phyloP scores from a whole-genome alignment of 1,140 invertebrate genomes.

The Ladona fulva region DNA sequence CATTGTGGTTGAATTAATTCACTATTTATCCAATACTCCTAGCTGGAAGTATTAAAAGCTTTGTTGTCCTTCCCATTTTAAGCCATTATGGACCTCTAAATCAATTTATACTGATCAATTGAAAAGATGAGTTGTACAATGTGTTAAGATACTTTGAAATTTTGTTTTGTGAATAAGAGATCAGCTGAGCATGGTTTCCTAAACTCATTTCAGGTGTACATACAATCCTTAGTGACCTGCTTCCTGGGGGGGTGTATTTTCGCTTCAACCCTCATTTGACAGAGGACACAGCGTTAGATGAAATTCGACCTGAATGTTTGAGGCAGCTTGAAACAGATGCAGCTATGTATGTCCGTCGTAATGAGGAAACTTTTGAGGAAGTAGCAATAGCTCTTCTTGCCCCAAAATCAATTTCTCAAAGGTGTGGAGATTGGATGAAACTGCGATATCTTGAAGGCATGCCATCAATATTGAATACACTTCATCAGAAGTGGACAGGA shows the following conservation, averaged over 20 bases:
- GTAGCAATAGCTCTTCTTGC: conserved; percentile 42
- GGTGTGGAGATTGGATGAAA: conserved; percentile 40
- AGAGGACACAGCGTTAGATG: conserved; percentile 73
- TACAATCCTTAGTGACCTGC: conserved; percentile 67
- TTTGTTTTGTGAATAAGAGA: background rate
- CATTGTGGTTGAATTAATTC: too few species aligned
- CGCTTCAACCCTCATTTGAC: conserved; percentile 85
- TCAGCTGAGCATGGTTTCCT: conserved; percentile 14
- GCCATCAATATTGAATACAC: background rate
- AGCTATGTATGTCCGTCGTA: conserved; percentile 63
- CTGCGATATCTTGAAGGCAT: conserved; percentile 20
- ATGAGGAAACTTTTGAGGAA: conserved; percentile 61
- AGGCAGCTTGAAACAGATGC: conserved; percentile 54
- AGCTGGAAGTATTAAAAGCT: too few species aligned
- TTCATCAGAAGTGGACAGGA: background rate
- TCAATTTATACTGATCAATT: background rate
- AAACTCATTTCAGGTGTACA: conserved; percentile 57
- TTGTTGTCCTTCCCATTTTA: too few species aligned
- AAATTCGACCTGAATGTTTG: conserved; percentile 61
- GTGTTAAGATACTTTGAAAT: background rate
- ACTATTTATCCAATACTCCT: too few species aligned
- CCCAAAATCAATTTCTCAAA: conserved; percentile 36
- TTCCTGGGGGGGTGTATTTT: conserved; percentile 71
- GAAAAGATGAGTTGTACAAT: background rate
- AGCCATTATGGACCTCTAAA: background rate